Percentiles rank a stretch among this genome's conserved stretches.
Conservation (phyloP, 2,113 vertebrate species). For the Urocitellus parryii region DNA sequence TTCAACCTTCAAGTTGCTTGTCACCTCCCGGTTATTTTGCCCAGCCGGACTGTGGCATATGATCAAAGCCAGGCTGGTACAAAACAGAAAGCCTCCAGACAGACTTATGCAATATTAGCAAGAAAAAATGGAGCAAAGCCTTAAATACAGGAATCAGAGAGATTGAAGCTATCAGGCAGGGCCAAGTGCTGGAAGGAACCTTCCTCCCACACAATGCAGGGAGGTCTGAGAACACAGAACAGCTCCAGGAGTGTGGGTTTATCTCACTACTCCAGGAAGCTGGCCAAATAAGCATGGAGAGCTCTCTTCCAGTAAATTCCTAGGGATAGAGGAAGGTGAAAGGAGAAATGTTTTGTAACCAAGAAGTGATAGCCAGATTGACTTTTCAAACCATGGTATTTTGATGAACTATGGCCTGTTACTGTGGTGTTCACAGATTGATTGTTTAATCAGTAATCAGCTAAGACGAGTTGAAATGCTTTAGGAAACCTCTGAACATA, state of each 20-base stretch:
- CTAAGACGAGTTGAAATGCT: not conserved
- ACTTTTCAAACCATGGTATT: not conserved
- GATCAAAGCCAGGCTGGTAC: not conserved
- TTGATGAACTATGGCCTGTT: not conserved
- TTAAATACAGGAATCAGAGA: not conserved
- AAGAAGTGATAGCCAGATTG: not conserved
- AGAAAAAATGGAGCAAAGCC: not conserved
- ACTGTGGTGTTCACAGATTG: not conserved
- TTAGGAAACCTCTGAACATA: not conserved
- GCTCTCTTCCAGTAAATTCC: not conserved
- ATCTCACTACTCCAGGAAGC: no score
- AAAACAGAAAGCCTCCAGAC: not conserved
- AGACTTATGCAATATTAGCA: not conserved
- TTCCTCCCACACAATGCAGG: not conserved
- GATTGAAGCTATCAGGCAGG: not conserved
- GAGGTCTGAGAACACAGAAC: not conserved
- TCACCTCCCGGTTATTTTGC: no score
- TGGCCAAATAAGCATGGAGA: not conserved
- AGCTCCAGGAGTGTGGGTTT: not conserved
- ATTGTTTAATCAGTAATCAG: not conserved
- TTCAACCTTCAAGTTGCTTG: no score
- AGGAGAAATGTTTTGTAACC: slow-evolving; percentile 7
- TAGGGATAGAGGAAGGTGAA: not conserved
- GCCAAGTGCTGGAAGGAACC: not conserved
- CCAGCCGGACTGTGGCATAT: no score